Base-by-base conservation (phyloP, 2,888 invertebrate species). In the Bhutanitis thaidina region DNA sequence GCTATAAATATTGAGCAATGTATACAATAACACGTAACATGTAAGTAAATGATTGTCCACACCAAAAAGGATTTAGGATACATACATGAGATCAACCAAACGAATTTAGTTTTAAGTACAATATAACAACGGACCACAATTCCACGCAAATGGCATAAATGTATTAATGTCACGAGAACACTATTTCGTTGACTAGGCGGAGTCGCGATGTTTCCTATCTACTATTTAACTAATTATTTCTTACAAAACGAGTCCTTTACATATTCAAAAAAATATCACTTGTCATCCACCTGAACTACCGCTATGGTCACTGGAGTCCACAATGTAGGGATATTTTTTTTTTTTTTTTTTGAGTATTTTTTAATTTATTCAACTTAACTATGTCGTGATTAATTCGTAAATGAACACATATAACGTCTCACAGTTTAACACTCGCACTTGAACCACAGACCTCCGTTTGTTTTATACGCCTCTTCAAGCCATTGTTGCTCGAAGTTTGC, bases 111-210 rank as follows among this genome's bases (percentile, higher is more conserved):
- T 61, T 72, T 77, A 80, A 80, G 77, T 79, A 79, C 74, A 69
- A 69, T 54, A 58, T 57, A 29, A 29, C 55, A 56, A 60, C 47
- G 58, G 57, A 60, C 57, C 58, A 47, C n/a, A 49, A 32, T 49
- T 37, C 38, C 38, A 48, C 34, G 36, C 36, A 27, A 55, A 51
- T 51, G 52, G 46, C 43, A 49, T 53, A 30, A 29, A 48, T 16
- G 41, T 41, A n/a, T 25, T 27, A 13, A 44, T 46, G 41, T 43
- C 46, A 37, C 35, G 25, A 62, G 64, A 67, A 77, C 76, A 77
- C 72, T 71, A 73, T 71, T 71, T 76, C 76, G 74, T 79, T 81
- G 85, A 86, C 86, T 87, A 87, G 87, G 85, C 86, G 84, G 84
- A 80, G 76, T 73, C 74, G 73, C 77, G 74, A 72, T 60, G 54